These are phyloP conservation scores for Camponotus fellah DNA, from an alignment of 2,888 invertebrate genomes.

Conservation along the genomic window DNA sequence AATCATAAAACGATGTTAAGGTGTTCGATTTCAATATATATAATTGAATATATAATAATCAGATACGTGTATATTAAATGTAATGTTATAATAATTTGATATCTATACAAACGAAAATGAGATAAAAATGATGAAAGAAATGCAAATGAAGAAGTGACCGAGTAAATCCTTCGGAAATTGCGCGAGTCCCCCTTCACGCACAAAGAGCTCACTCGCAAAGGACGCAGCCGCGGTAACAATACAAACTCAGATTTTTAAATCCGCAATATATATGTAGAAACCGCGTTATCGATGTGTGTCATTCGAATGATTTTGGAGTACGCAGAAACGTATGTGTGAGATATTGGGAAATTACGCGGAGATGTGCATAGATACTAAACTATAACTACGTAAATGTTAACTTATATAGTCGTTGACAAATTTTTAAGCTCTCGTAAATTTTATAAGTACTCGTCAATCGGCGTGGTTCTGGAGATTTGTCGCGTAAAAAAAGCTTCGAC, in stretches of 20 bases:
- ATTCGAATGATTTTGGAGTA: conserved; percentile 29
- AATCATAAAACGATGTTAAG: not conserved
- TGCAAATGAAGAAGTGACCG: not conserved
- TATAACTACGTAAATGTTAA: conserved; percentile 49
- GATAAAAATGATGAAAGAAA: not conserved
- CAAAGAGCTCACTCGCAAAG: conserved; percentile 41
- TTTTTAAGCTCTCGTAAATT: conserved; percentile 55
- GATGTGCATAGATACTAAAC: conserved; percentile 30
- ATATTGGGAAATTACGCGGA: conserved; percentile 20
- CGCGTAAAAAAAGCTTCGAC: conserved; percentile 38
- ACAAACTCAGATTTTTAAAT: conserved; percentile 33
- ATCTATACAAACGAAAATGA: not conserved
- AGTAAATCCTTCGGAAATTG: conserved; percentile 41
- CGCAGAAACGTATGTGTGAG: conserved; percentile 16
- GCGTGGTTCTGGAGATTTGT: conserved; percentile 65
- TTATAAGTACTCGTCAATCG: conserved; percentile 52
- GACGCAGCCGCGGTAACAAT: conserved; percentile 26
- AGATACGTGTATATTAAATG: not conserved
- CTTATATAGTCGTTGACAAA: conserved; percentile 51
- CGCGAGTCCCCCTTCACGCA: conserved; percentile 50
- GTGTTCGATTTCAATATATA: not conserved
- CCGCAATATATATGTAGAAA: conserved; percentile 29
- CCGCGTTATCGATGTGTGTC: conserved; percentile 26
- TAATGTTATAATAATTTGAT: conserved; percentile 4
- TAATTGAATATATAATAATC: conserved; percentile 2